Evolutionary conservation across 2,888 invertebrate genomes (phyloP).

Genomic region (Scaptomyza parva): DNA sequence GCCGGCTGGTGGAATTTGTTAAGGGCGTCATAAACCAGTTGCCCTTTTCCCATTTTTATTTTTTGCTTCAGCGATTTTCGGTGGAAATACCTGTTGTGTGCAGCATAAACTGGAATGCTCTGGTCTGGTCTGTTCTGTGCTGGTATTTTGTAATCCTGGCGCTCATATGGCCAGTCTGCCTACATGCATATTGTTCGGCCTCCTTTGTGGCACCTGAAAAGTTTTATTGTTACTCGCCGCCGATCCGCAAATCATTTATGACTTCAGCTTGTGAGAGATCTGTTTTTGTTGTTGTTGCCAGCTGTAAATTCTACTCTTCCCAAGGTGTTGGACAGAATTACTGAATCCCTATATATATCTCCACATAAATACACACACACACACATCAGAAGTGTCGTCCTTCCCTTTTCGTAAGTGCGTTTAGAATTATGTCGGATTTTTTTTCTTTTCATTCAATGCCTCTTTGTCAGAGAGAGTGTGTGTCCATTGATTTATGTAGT

Average conservation of each 20-base stretch:
- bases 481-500: conserved; percentile 75
- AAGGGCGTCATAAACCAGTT: conserved; percentile 75
- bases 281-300: conserved; percentile 38
- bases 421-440: conserved; percentile 57
- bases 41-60: conserved; percentile 53
- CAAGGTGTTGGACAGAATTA: conserved; percentile 50
- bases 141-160: conserved; percentile 64
- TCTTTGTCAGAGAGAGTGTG: conserved; percentile 17
- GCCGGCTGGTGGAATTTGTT: conserved; percentile 46
- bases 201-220: conserved; percentile 66
- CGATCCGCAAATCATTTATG: conserved; percentile 61
- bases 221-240: conserved; percentile 33
- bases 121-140: background rate
- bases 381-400: no score
- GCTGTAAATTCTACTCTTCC: conserved; percentile 58
- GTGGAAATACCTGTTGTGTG: conserved; percentile 71
- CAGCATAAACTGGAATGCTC: conserved; percentile 15
- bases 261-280: conserved; percentile 61
- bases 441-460: conserved; percentile 69
- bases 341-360: conserved; percentile 23
- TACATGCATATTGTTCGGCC: conserved; percentile 53
- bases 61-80: conserved; percentile 55
- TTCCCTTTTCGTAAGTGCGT: conserved; percentile 10
- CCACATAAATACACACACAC: conserved; percentile 8
- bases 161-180: conserved; percentile 64